Evolutionary conservation across 1,140 invertebrate species (phyloP).

Genomic region (Lamellibrachia luymesi): DNA sequence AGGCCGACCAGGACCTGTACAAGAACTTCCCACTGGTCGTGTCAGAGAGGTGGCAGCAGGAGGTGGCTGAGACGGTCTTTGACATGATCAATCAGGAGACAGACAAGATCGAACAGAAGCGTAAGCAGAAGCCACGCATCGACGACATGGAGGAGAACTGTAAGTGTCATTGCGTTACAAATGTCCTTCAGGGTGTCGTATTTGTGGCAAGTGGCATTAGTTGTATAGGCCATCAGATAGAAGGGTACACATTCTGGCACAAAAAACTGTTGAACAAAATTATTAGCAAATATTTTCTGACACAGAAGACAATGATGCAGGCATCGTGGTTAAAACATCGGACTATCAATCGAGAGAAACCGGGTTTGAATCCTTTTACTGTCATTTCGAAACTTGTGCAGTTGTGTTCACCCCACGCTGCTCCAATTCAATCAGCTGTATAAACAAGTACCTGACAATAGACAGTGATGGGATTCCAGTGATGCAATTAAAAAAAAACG

Average conservation of each 20-base stretch:
- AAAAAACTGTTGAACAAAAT: too few relatives aligned
- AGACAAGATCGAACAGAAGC: conserved; percentile 93
- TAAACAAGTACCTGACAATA: too few relatives aligned
- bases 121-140: conserved; percentile 85
- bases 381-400: not conserved
- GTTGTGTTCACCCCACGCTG: not conserved
- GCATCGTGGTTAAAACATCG: too few relatives aligned
- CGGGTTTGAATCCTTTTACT: not conserved
- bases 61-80: conserved; percentile 98
- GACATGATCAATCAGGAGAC: conserved; percentile 97
- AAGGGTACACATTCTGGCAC: too few relatives aligned
- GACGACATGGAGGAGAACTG: conserved; percentile 25
- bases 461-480: too few relatives aligned
- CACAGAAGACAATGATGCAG: too few relatives aligned
- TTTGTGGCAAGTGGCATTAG: too few relatives aligned
- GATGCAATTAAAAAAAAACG: too few relatives aligned
- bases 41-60: conserved; percentile 97
- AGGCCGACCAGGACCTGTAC: conserved; percentile 96
- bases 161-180: not conserved
- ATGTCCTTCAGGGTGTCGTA: too few relatives aligned
- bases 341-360: not conserved
- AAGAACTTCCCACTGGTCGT: conserved; percentile 98
- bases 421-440: too few relatives aligned
- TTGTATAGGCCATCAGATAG: too few relatives aligned
- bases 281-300: too few relatives aligned